phyloP scores from a whole-genome alignment of 2,797 vertebrate genomes.

The Diceros bicornis region DNA sequence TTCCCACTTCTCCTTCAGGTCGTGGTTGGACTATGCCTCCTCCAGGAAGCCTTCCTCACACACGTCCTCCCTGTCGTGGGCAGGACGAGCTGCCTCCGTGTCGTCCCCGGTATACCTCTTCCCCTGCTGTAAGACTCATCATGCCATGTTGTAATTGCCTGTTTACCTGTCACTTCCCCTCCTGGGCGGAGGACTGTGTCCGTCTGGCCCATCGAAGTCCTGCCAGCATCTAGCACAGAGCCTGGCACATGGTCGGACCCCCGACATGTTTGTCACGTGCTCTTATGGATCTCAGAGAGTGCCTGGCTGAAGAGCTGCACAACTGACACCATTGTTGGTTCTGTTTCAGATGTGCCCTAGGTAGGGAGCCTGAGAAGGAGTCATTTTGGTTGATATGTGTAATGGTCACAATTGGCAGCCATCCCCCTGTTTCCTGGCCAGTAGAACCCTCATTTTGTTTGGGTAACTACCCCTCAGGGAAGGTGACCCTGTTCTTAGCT shows the following conservation, averaged over 20 bases:
- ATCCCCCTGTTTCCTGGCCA: background rate
- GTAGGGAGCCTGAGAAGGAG: background rate
- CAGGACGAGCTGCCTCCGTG: background rate
- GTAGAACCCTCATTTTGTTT: background rate
- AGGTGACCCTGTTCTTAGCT: background rate
- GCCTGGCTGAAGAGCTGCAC: background rate
- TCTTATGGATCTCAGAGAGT: background rate
- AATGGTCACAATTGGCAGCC: background rate
- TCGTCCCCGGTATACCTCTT: accelerated
- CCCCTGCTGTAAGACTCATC: background rate
- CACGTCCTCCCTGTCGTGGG: background rate
- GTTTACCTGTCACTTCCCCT: background rate
- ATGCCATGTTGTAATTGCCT: background rate
- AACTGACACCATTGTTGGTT: background rate
- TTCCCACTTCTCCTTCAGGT: background rate
- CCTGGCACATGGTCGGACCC: no score
- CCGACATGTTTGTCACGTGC: background rate
- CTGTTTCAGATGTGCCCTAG: background rate
- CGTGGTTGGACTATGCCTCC: background rate
- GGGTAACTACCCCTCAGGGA: background rate
- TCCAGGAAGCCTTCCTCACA: background rate
- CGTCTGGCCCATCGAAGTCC: background rate
- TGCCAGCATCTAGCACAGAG: background rate
- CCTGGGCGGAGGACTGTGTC: background rate
- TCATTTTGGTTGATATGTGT: background rate